Evolutionary conservation across 1,140 invertebrate genomes (phyloP).

Genomic region (Zeugodacus cucurbitae): DNA sequence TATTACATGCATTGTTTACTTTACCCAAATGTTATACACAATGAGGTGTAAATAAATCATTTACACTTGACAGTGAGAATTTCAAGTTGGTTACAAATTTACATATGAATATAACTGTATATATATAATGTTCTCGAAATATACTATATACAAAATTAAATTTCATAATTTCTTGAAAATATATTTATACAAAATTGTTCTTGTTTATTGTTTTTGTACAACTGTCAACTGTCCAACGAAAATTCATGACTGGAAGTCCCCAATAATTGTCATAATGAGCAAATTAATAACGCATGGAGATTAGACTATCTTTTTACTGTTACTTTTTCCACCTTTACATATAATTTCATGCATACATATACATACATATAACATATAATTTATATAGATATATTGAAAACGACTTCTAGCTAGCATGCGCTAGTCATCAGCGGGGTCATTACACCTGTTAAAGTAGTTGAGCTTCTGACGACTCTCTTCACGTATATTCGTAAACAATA

Average conservation of each 20-base stretch:
- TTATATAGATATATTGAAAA: background rate
- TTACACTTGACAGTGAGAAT: background rate
- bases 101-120: background rate
- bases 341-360: background rate
- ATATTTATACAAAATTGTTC: background rate
- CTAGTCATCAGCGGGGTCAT: background rate
- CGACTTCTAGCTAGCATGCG: background rate
- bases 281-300: too few relatives aligned
- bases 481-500: background rate
- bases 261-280: too few relatives aligned
- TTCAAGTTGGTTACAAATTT: background rate
- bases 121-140: too few relatives aligned
- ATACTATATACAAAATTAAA: background rate
- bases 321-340: background rate
- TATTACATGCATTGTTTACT: background rate
- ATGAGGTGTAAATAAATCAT: background rate
- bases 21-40: background rate
- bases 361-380: too few relatives aligned
- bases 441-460: background rate
- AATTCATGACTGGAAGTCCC: background rate
- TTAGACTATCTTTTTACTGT: background rate
- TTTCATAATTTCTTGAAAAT: background rate
- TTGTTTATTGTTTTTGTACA: background rate
- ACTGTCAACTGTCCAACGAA: background rate
- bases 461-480: background rate